phyloP scores from a whole-genome alignment of 2,888 invertebrate genomes.

The Andricus curvator region DNA sequence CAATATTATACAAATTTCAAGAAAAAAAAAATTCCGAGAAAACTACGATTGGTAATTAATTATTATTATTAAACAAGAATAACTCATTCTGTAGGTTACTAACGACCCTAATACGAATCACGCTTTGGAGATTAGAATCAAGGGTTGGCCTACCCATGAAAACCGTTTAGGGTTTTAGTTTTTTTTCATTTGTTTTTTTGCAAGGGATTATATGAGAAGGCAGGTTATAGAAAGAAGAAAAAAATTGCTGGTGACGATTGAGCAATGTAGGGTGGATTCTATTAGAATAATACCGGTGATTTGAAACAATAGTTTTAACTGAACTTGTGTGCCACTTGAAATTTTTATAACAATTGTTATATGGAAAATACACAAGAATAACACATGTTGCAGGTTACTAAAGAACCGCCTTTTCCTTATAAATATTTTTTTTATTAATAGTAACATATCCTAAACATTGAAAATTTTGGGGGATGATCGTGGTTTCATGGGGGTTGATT shows the following conservation, averaged over 20 bases:
- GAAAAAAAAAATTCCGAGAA: too few relatives aligned
- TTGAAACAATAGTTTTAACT: neutral
- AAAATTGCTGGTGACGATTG: neutral
- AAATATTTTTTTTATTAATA: too few relatives aligned
- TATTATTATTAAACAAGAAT: too few relatives aligned
- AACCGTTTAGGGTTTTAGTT: neutral
- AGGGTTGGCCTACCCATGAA: constrained; percentile 42
- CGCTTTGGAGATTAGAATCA: constrained; percentile 38
- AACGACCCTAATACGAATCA: constrained; percentile 31
- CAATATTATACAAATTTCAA: too few relatives aligned
- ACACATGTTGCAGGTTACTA: too few relatives aligned
- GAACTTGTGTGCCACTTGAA: neutral
- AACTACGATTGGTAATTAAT: too few relatives aligned
- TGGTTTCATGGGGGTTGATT: constrained; percentile 57
- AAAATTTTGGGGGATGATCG: constrained; percentile 51
- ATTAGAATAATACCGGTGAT: neutral
- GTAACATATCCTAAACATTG: too few relatives aligned
- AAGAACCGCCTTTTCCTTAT: too few relatives aligned
- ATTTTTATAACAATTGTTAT: neutral
- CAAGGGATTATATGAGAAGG: too few relatives aligned
- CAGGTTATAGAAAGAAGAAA: constrained; percentile 11
- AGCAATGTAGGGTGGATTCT: constrained; percentile 9
- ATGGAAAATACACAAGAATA: too few relatives aligned
- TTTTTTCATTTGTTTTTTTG: neutral
- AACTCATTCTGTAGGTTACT: too few relatives aligned